A percentile compares a stretch with the other conserved stretches of the same genome.
Evolutionary conservation across 2,113 vertebrate genomes (phyloP).

Genomic region (Physeter macrocephalus): DNA sequence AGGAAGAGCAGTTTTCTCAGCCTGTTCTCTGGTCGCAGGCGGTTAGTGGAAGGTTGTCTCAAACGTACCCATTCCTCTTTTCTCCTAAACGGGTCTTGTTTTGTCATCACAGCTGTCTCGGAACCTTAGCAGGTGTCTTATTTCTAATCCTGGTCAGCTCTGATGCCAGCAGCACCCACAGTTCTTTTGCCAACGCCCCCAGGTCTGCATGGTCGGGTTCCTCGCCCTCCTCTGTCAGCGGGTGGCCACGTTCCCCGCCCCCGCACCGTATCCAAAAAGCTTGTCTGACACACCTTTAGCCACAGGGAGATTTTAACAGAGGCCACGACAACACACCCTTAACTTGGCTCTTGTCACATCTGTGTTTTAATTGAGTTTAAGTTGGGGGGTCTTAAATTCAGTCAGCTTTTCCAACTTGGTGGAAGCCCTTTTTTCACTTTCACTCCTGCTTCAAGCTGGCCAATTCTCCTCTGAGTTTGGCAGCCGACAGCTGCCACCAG

Average conservation of each 20-base stretch:
- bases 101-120: background rate
- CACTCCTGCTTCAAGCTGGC: background rate
- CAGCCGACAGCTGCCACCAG: background rate
- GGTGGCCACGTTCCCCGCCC: accelerated
- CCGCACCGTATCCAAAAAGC: background rate
- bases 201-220: no score
- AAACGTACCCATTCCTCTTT: background rate
- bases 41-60: background rate
- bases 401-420: background rate
- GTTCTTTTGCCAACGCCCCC: background rate
- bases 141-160: background rate
- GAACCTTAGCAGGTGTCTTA: background rate
- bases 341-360: background rate
- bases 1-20: background rate
- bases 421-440: background rate
- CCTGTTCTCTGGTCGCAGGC: background rate
- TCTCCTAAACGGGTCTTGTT: background rate
- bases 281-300: background rate
- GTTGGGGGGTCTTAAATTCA: background rate
- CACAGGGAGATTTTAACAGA: background rate
- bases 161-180: background rate
- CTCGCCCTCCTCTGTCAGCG: background rate
- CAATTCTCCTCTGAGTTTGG: background rate
- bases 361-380: background rate
- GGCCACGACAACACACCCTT: no score